A percentile compares a stretch with the other conserved stretches of the same genome.
phyloP scores from a whole-genome alignment of 2,888 invertebrate species.

The Cosmopolites sordidus region DNA sequence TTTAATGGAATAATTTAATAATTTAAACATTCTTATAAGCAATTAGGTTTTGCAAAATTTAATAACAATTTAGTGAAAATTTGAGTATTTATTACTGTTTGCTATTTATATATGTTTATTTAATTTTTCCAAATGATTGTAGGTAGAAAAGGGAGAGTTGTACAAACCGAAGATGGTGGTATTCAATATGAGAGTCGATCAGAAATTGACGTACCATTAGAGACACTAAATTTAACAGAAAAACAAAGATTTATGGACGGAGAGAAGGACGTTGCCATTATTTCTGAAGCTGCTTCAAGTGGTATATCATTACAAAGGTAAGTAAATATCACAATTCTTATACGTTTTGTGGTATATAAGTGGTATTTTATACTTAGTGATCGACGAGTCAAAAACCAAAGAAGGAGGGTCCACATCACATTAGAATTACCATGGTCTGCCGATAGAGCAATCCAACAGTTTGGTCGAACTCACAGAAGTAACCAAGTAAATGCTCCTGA shows the following conservation, averaged over 20 bases:
- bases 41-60: too few relatives aligned
- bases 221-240: constrained; percentile 93
- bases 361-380: constrained; percentile 59
- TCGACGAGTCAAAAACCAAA: constrained; percentile 86
- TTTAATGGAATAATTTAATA: too few relatives aligned
- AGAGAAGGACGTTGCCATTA: constrained; percentile 96
- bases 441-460: constrained; percentile 98
- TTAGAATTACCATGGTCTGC: constrained; percentile 99
- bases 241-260: constrained; percentile 92
- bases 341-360: neutral
- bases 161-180: constrained; percentile 91
- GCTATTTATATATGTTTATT: neutral
- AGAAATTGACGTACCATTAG: constrained; percentile 91
- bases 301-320: constrained; percentile 52
- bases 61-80: too few relatives aligned
- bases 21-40: too few relatives aligned
- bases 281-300: constrained; percentile 97
- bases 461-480: constrained; percentile 62
- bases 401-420: constrained; percentile 95
- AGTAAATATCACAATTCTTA: neutral
- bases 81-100: too few relatives aligned
- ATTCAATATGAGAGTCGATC: constrained; percentile 93
- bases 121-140: neutral
- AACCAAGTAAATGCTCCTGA: constrained; percentile 96
- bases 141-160: constrained; percentile 58